A percentile compares a stretch with the other conserved stretches of the same genome.
These are phyloP conservation scores for Poecilus cupreus DNA, from an alignment of 2,888 invertebrate genomes.

Conservation along the genomic window DNA sequence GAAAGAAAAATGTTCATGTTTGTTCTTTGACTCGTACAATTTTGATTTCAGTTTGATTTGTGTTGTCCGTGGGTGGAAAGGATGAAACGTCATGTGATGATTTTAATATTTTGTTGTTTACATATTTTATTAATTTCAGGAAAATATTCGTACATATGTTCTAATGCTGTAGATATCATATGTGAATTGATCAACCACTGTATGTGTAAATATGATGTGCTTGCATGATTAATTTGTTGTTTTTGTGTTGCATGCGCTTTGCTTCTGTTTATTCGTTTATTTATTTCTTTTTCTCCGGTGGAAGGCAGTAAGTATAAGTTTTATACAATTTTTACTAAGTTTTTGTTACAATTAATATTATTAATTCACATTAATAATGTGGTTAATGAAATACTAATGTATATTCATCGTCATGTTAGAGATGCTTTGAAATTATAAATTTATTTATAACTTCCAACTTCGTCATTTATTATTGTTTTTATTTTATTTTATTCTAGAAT, in stretches of 20 bases:
- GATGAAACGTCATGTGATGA: not conserved
- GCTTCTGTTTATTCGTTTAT: slow-evolving; percentile 46
- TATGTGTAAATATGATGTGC: slow-evolving; percentile 15
- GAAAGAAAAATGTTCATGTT: not conserved
- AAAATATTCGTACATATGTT: slow-evolving; percentile 22
- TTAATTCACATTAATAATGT: slow-evolving; percentile 34
- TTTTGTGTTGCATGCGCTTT: slow-evolving; percentile 46
- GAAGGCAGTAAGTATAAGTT: slow-evolving; percentile 51
- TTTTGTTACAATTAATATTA: slow-evolving; percentile 45
- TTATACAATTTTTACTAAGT: slow-evolving; percentile 15
- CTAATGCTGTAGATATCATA: slow-evolving; percentile 40
- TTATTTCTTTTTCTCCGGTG: slow-evolving; percentile 53
- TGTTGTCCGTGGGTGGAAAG: slow-evolving; percentile 29
- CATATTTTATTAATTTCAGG: slow-evolving; percentile 39
- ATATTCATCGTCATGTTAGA: slow-evolving; percentile 17
- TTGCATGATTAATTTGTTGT: slow-evolving; percentile 36
- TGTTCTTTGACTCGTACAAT: not conserved
- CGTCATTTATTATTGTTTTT: not conserved
- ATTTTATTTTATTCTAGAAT: not conserved
- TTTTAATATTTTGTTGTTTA: slow-evolving; percentile 2
- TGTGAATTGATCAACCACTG: slow-evolving; percentile 24
- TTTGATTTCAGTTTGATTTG: not conserved
- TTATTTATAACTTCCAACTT: not conserved
- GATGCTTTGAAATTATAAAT: not conserved
- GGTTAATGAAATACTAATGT: slow-evolving; percentile 26